Conservation (phyloP, 2,888 invertebrate species). For the Drosophila meridiana region DNA sequence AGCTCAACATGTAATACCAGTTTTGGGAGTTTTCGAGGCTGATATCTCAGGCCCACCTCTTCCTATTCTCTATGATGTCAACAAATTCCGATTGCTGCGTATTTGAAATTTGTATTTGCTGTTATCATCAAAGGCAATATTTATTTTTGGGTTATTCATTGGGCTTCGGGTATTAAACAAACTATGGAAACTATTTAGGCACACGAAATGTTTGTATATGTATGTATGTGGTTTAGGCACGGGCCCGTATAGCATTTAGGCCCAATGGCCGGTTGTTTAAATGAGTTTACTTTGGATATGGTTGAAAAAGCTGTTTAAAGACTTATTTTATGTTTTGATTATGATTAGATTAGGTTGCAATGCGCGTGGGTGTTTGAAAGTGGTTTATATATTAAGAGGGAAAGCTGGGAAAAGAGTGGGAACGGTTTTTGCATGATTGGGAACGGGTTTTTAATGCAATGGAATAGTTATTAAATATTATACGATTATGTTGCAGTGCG, state of each 20-base stretch:
- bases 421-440: neutral
- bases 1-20: constrained; percentile 48
- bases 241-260: constrained; percentile 7
- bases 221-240: neutral
- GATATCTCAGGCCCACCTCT: neutral
- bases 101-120: constrained; percentile 33
- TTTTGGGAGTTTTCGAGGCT: constrained; percentile 29
- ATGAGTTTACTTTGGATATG: neutral
- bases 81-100: constrained; percentile 39
- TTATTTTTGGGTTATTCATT: constrained; percentile 56
- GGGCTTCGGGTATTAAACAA: constrained; percentile 24
- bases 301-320: neutral
- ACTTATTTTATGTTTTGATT: neutral
- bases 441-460: neutral
- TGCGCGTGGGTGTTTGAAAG: neutral
- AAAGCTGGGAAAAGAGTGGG: too few relatives aligned
- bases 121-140: constrained; percentile 57
- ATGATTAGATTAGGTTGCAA: neutral
- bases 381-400: too few relatives aligned
- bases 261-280: constrained; percentile 16
- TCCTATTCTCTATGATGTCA: constrained; percentile 47
- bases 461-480: too few relatives aligned
- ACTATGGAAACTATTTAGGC: neutral
- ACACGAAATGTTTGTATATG: constrained; percentile 12
- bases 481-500: neutral